A percentile compares a stretch with the other conserved stretches of the same genome.
These are phyloP conservation scores for Fissipunctia ypsillon DNA, from an alignment of 2,888 invertebrate species.

Conservation along the genomic window DNA sequence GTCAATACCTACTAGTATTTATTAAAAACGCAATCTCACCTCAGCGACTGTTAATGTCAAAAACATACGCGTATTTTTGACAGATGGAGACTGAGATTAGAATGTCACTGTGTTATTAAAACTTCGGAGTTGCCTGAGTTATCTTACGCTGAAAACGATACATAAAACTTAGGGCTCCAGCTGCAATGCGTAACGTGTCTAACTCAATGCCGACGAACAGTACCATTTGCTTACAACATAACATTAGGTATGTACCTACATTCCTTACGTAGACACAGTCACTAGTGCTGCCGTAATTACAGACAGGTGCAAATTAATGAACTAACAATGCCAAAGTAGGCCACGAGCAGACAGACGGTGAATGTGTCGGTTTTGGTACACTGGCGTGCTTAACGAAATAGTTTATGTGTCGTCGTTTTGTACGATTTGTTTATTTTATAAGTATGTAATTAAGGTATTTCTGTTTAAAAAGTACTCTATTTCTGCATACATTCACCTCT, in stretches of 20 bases:
- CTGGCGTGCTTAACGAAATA: neutral
- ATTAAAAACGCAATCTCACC: neutral
- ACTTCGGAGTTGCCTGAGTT: neutral
- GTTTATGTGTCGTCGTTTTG: neutral
- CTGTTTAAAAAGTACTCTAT: neutral
- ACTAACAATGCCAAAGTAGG: constrained; percentile 36
- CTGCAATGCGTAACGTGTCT: neutral
- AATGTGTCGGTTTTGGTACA: constrained; percentile 12
- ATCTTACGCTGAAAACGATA: neutral
- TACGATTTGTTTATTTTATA: neutral
- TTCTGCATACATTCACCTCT: neutral
- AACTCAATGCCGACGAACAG: neutral
- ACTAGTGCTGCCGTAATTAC: constrained; percentile 32
- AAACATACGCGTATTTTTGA: neutral
- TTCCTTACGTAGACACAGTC: neutral
- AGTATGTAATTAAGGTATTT: too few relatives aligned
- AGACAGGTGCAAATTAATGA: constrained; percentile 52
- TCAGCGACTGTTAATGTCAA: neutral
- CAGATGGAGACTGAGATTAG: neutral
- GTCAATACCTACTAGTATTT: neutral
- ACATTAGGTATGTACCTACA: neutral
- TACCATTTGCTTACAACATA: neutral
- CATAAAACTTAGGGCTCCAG: neutral
- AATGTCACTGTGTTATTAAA: neutral
- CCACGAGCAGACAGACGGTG: constrained; percentile 8